Base-by-base conservation (phyloP, 2,113 vertebrate genomes). In the Lepidothrix coronata region DNA sequence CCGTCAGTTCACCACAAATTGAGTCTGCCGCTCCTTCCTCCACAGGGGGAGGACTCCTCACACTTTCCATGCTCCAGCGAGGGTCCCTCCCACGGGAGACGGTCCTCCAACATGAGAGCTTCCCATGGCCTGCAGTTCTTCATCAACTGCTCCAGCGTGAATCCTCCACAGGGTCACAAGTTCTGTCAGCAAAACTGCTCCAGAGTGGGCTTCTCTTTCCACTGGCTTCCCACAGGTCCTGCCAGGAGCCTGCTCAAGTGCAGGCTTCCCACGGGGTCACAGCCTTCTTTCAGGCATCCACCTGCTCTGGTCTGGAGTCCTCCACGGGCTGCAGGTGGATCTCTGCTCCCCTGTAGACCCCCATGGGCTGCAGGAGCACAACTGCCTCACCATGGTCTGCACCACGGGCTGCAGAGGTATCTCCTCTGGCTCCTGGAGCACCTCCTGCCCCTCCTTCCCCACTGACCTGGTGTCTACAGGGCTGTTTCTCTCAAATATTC, bases 331-430 rank as follows among this genome's bases (percentile, higher is more conserved):
- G n/a, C 70, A 61, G 39, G 28, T 6, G 39, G 11, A 22, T 17
- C 1, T 14, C 0, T 17, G 39, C 24, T 52, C 23, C 51, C 12
- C 37, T 3, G 2, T 24, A 22, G 43, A 7, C 14, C 37, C 25
- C 58, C 25, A 12, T 12, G 57, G 24, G 66, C 24, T 44, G 25
- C 31, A 21, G 31, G 23, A 28, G 24, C 31, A 33, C 84, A 27
- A 73, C 65, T 19, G 46, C 33, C 39, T 62, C 39, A 22, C 20
- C 41, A 31, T 9, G 58, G 13, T 0, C 49, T 57, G 75, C 49
- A 30, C 57, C 49, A 19, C 2, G 10, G 23, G 9, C 65, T 54
- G 33, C 65, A 33, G 16, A 30, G 43, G 37, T 59, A 67, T 24
- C 59, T 15, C 52, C 68, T 83, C 46, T 22, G 16, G 44, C 1